Evolutionary conservation across 2,797 vertebrate species (phyloP).

Genomic region (Eulemur albifrons): DNA sequence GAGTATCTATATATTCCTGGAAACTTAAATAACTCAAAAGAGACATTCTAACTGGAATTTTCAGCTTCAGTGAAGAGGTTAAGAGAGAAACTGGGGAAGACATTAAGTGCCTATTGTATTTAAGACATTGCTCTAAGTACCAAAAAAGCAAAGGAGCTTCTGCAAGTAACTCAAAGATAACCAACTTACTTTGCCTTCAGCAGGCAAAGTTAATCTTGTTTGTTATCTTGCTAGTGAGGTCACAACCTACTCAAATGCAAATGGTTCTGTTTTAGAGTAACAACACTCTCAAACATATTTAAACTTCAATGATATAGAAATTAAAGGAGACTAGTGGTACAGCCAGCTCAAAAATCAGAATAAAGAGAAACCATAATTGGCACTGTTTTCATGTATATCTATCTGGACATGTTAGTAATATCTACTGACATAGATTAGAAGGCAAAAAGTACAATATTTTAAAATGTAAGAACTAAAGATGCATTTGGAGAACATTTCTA

Average conservation of each 20-base stretch:
- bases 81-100: background rate
- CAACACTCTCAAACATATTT: background rate
- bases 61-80: conserved; percentile 9
- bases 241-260: conserved; percentile 14
- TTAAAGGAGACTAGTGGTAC: background rate
- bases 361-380: background rate
- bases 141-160: background rate
- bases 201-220: conserved; percentile 19
- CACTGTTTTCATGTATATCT: background rate
- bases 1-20: background rate
- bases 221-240: background rate
- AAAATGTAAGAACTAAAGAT: background rate
- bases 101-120: background rate
- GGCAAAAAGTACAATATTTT: background rate
- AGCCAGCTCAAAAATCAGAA: conserved; percentile 16
- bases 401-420: background rate
- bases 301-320: conserved; percentile 26
- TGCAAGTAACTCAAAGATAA: background rate
- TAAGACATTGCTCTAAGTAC: background rate
- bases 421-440: background rate
- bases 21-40: conserved; percentile 11
- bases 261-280: background rate
- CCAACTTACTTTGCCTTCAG: background rate
- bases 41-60: conserved; percentile 23
- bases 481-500: background rate